phyloP scores from a whole-genome alignment of 1,140 invertebrate genomes.

The Ooceraea biroi region DNA sequence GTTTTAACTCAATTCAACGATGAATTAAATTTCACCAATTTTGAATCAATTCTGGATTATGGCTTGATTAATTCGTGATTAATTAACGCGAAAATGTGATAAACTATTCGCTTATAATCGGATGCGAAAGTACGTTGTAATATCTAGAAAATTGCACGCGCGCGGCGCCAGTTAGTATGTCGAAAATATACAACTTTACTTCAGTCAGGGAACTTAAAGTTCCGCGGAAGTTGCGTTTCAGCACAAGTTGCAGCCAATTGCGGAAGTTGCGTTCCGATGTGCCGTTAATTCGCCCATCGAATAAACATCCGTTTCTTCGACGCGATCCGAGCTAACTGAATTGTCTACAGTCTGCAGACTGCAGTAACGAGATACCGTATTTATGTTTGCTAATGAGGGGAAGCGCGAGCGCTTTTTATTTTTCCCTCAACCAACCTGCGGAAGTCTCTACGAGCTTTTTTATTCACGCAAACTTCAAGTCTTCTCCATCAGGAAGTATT shows the following conservation, averaged over 20 bases:
- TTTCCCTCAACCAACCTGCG: not conserved
- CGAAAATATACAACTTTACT: constrained; percentile 27
- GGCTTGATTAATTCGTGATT: too few relatives aligned
- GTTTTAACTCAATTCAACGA: too few relatives aligned
- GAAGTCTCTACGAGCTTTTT: not conserved
- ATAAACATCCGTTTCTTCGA: constrained; percentile 49
- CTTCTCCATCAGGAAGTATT: constrained; percentile 6
- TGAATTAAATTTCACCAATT: too few relatives aligned
- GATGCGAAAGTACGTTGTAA: not conserved
- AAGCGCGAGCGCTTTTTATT: not conserved
- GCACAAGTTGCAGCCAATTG: constrained; percentile 32
- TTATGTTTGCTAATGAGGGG: constrained; percentile 43
- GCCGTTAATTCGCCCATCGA: constrained; percentile 21
- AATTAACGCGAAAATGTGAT: not conserved
- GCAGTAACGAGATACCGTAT: constrained; percentile 18
- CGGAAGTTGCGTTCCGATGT: constrained; percentile 20
- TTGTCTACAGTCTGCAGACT: constrained; percentile 35
- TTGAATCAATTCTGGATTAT: too few relatives aligned
- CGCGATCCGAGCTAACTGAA: constrained; percentile 34
- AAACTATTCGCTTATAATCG: not conserved
- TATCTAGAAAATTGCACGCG: not conserved
- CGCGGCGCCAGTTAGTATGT: not conserved
- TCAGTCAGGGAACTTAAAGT: constrained; percentile 31
- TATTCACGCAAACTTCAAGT: constrained; percentile 8
- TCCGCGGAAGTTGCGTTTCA: constrained; percentile 6